Percentiles rank a stretch among this genome's conserved stretches.
Evolutionary conservation across 2,888 invertebrate genomes (phyloP).

Genomic region (Lamellibrachia satsuma): DNA sequence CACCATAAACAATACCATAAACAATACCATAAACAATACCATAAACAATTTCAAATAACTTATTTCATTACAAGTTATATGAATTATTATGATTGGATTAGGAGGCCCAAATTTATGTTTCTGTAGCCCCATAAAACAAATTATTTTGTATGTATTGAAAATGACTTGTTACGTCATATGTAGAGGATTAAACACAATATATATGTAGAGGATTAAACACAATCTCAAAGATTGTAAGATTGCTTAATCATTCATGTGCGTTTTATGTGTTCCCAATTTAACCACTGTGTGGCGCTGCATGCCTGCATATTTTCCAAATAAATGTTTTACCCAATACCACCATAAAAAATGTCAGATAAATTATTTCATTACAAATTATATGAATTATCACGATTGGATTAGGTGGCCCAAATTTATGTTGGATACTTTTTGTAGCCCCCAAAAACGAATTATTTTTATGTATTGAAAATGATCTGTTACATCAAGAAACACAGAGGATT

Average conservation of each 20-base stretch:
- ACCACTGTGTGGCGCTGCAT: neutral
- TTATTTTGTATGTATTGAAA: neutral
- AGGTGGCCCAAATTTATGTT: neutral
- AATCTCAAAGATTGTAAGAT: neutral
- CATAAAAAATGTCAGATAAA: neutral
- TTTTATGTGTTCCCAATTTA: conserved; percentile 17
- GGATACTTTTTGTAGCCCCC: neutral
- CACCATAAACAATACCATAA: no score
- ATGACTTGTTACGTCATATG: neutral
- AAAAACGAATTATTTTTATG: neutral
- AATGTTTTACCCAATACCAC: no score
- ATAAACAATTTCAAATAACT: neutral
- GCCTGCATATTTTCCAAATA: neutral
- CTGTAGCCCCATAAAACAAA: neutral
- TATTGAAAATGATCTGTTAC: neutral
- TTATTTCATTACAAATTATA: neutral
- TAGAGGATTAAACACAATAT: neutral
- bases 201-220: neutral
- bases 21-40: no score
- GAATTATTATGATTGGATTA: neutral
- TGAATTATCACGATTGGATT: neutral
- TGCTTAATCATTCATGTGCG: neutral
- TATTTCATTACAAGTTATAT: neutral
- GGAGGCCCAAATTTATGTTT: neutral
- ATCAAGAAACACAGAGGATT: neutral